These are phyloP conservation scores for Hofmannophila pseudospretella DNA, from an alignment of 2,888 invertebrate genomes.

Conservation along the genomic window DNA sequence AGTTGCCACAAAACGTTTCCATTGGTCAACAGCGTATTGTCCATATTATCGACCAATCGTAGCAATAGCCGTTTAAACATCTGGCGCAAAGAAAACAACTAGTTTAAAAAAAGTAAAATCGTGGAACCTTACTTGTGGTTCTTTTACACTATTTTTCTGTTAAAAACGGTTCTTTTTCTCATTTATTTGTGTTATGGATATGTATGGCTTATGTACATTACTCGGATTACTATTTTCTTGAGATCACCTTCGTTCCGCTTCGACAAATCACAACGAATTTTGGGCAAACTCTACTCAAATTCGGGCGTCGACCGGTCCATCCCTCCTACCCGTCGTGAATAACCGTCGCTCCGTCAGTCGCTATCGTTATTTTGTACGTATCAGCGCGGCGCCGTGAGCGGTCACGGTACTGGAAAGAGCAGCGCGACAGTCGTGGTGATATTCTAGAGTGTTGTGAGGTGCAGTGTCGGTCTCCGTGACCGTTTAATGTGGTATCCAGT, in stretches of 20 bases:
- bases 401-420: slow-evolving; percentile 39
- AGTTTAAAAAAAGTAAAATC: slow-evolving; percentile 26
- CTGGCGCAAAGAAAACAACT: too few relatives aligned
- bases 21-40: too few relatives aligned
- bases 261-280: slow-evolving; percentile 41
- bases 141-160: slow-evolving; percentile 38
- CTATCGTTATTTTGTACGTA: slow-evolving; percentile 67
- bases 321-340: slow-evolving; percentile 62
- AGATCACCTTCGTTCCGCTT: slow-evolving; percentile 18
- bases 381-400: slow-evolving; percentile 54
- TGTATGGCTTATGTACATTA: slow-evolving; percentile 21
- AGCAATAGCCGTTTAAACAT: too few relatives aligned
- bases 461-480: slow-evolving; percentile 71
- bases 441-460: slow-evolving; percentile 60
- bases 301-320: slow-evolving; percentile 76
- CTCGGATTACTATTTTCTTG: slow-evolving; percentile 18
- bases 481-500: slow-evolving; percentile 77
- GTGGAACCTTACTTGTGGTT: too few relatives aligned
- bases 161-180: slow-evolving; percentile 23
- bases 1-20: too few relatives aligned
- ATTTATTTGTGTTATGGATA: slow-evolving; percentile 19
- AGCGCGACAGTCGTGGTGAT: slow-evolving; percentile 29
- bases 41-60: too few relatives aligned
- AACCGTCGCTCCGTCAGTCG: slow-evolving; percentile 50
- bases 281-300: slow-evolving; percentile 55